These are phyloP conservation scores for Ceratosolen fusciceps DNA, from an alignment of 1,140 invertebrate species.

Conservation along the genomic window DNA sequence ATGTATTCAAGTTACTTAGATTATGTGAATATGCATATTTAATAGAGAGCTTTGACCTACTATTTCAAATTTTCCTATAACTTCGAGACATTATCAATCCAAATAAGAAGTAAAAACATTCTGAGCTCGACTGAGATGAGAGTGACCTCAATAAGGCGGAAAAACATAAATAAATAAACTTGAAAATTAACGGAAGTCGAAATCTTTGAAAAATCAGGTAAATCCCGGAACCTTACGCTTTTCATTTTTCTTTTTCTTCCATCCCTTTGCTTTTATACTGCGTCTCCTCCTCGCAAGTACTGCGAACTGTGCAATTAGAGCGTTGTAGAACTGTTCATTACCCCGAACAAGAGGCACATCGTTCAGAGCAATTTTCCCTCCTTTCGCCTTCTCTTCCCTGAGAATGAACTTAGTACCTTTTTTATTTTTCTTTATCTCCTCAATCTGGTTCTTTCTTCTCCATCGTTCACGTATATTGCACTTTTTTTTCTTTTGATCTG, in stretches of 20 bases:
- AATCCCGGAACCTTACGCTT: slow-evolving; percentile 46
- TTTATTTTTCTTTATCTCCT: slow-evolving; percentile 33
- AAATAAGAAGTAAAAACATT: too few species aligned
- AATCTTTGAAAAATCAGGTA: slow-evolving; percentile 23
- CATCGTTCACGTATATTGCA: not conserved
- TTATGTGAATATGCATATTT: too few species aligned
- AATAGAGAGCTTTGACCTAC: too few species aligned
- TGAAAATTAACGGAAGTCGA: slow-evolving; percentile 45
- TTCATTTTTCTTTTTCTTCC: slow-evolving; percentile 31
- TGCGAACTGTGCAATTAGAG: slow-evolving; percentile 46
- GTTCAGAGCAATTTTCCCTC: slow-evolving; percentile 52
- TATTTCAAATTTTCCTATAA: too few species aligned
- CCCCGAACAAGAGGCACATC: slow-evolving; percentile 50
- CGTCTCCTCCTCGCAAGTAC: not conserved
- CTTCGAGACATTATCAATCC: too few species aligned
- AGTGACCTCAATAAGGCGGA: not conserved
- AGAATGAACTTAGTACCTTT: slow-evolving; percentile 39
- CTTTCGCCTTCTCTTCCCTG: slow-evolving; percentile 24
- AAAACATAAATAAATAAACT: not conserved
- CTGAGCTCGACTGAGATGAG: not conserved
- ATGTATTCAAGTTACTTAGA: too few species aligned
- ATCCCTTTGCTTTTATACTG: not conserved
- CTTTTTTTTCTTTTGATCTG: not conserved
- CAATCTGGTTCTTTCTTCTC: slow-evolving; percentile 5
- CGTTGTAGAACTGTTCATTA: slow-evolving; percentile 54